phyloP scores from a whole-genome alignment of 2,113 vertebrate genomes.

The Odocoileus virginianus region DNA sequence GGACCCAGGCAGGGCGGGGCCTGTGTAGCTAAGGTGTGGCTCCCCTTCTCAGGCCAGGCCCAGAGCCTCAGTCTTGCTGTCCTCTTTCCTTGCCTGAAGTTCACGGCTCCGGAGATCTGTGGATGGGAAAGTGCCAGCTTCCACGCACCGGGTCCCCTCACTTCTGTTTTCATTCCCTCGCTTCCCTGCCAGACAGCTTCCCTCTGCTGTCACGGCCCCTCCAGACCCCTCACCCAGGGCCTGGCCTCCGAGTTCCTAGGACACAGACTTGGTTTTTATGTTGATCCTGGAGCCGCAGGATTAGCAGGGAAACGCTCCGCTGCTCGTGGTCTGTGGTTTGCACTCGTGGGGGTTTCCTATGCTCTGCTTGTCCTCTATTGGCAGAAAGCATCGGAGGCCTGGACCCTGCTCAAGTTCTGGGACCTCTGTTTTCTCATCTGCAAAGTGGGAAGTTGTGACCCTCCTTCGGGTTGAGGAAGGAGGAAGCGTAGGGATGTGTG shows the following conservation, averaged over 20 bases:
- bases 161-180: neutral
- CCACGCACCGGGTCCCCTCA: fast-evolving
- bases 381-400: neutral
- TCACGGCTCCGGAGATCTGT: fast-evolving
- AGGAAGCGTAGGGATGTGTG: fast-evolving
- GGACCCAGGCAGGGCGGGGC: neutral
- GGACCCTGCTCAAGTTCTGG: neutral
- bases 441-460: neutral
- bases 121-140: neutral
- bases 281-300: fast-evolving
- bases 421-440: neutral
- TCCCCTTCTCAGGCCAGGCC: neutral
- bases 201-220: fast-evolving
- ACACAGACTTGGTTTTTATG: too few species aligned
- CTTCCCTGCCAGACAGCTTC: neutral
- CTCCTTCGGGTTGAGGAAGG: neutral
- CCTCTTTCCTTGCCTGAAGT: neutral
- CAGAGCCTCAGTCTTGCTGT: fast-evolving
- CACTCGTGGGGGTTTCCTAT: fast-evolving
- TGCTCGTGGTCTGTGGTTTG: neutral
- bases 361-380: fast-evolving
- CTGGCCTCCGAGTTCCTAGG: neutral
- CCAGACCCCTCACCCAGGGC: fast-evolving
- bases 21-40: neutral
- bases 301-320: neutral